phyloP scores from a whole-genome alignment of 2,113 vertebrate species.

The Pteropus alecto region DNA sequence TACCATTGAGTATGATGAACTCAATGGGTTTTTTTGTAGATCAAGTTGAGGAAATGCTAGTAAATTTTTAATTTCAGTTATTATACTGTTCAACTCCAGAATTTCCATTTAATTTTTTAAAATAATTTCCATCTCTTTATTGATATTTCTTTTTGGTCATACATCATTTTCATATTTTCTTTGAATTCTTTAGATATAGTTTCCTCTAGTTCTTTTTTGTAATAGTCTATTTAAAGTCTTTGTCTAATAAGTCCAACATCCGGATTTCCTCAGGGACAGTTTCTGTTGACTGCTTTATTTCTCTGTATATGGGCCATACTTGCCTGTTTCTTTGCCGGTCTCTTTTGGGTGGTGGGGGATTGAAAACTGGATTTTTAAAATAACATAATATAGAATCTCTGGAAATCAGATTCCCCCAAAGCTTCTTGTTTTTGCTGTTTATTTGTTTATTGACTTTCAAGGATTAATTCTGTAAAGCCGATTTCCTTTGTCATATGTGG shows the following conservation, averaged over 20 bases:
- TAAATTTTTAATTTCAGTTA: background rate
- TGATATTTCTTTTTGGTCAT: background rate
- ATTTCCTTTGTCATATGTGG: background rate
- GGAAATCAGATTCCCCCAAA: background rate
- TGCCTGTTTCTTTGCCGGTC: background rate
- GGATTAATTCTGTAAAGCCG: background rate
- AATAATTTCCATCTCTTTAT: conserved; percentile 1
- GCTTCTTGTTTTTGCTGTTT: background rate
- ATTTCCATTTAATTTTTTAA: background rate
- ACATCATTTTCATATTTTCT: background rate
- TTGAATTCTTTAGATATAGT: background rate
- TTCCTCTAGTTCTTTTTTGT: background rate
- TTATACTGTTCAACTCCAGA: background rate
- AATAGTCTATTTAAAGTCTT: conserved; percentile 15
- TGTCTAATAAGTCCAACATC: background rate
- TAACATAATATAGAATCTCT: background rate
- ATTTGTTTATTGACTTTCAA: background rate
- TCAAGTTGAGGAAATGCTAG: background rate
- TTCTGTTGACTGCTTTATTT: background rate
- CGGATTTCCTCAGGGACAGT: background rate
- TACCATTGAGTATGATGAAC: background rate
- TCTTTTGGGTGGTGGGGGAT: background rate
- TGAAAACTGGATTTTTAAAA: conserved; percentile 6
- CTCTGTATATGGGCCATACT: background rate
- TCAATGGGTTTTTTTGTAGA: background rate